Percentiles rank a stretch among this genome's conserved stretches.
These are phyloP conservation scores for Stegophylla sp. DNA, from an alignment of 2,888 invertebrate genomes.

Conservation along the genomic window DNA sequence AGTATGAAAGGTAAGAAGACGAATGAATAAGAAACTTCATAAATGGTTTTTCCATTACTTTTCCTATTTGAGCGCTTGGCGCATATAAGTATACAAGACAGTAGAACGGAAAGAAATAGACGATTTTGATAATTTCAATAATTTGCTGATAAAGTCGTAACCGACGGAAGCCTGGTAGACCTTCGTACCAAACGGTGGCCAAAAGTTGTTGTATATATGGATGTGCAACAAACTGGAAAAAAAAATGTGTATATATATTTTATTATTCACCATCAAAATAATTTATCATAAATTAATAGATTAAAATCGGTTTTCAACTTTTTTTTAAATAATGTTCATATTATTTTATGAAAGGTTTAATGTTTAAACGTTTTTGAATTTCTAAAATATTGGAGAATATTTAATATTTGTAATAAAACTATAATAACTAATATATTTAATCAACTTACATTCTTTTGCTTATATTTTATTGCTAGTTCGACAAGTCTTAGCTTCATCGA, in stretches of 20 bases:
- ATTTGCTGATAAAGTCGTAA: conserved; percentile 69
- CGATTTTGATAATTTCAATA: conserved; percentile 76
- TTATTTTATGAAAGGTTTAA: too few relatives aligned
- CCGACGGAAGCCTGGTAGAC: conserved; percentile 89
- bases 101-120: conserved; percentile 85
- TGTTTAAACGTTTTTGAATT: too few relatives aligned
- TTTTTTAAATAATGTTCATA: too few relatives aligned
- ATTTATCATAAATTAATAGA: too few relatives aligned
- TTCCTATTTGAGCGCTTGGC: conserved; percentile 81
- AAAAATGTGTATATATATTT: background rate
- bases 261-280: too few relatives aligned
- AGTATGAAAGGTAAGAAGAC: conserved; percentile 90
- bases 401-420: too few relatives aligned
- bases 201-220: conserved; percentile 92
- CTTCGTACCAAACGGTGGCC: conserved; percentile 93
- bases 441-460: conserved; percentile 84
- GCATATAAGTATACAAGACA: conserved; percentile 84
- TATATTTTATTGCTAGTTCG: conserved; percentile 89
- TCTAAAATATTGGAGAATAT: too few relatives aligned
- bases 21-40: conserved; percentile 96
- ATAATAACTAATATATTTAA: too few relatives aligned
- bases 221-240: conserved; percentile 85
- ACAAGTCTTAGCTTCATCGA: conserved; percentile 85
- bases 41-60: conserved; percentile 89
- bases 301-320: too few relatives aligned